A percentile compares a stretch with the other conserved stretches of the same genome.
These are phyloP conservation scores for Nyctereutes procyonoides DNA, from an alignment of 2,113 vertebrate species.

Conservation along the genomic window DNA sequence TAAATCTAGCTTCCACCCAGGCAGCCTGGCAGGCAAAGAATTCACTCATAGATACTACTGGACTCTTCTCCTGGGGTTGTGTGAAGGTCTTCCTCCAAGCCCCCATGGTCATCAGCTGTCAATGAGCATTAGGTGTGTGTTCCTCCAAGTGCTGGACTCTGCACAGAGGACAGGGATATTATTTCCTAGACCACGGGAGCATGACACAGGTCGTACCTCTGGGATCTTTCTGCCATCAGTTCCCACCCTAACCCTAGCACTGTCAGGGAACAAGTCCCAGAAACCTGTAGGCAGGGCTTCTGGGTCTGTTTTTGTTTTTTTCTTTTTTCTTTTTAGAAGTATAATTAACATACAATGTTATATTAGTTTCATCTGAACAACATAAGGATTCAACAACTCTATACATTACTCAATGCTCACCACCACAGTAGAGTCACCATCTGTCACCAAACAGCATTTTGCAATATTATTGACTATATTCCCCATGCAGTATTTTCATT, in stretches of 20 bases:
- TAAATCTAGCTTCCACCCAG: background rate
- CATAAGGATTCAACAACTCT: background rate
- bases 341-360: background rate
- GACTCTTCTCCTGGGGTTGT: background rate
- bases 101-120: background rate
- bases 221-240: background rate
- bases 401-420: background rate
- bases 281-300: background rate
- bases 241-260: background rate
- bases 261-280: background rate
- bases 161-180: background rate
- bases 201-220: background rate
- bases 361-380: background rate
- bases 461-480: background rate
- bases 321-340: background rate
- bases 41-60: background rate
- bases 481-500: background rate
- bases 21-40: background rate
- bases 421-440: background rate
- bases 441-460: background rate
- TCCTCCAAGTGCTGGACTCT: background rate
- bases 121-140: background rate
- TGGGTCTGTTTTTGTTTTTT: background rate
- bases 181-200: background rate
- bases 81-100: background rate